Evolutionary conservation across 2,888 invertebrate genomes (phyloP).

Genomic region (Ethmia dodecea): DNA sequence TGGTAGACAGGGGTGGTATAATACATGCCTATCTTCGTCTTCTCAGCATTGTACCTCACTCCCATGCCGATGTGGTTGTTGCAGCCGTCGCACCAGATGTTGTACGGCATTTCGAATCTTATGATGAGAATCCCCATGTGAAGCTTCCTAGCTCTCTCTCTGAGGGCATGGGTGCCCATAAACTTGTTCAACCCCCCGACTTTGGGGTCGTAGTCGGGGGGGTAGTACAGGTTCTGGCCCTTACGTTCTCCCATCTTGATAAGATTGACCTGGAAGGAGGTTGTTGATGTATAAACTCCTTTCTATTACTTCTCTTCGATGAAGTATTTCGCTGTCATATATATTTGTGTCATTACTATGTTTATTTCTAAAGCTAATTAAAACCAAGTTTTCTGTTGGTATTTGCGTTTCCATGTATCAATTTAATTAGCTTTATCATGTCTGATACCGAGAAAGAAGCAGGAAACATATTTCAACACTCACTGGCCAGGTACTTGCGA

Average conservation of each 20-base stretch:
- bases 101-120: constrained; percentile 99
- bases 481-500: too few relatives aligned
- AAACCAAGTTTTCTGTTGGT: too few relatives aligned
- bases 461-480: too few relatives aligned
- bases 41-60: constrained; percentile 97
- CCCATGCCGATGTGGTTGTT: constrained; percentile 99
- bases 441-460: too few relatives aligned
- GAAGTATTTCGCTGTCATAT: too few relatives aligned
- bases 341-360: too few relatives aligned
- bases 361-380: too few relatives aligned
- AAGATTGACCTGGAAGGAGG: not conserved
- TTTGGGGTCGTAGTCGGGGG: constrained; percentile 98
- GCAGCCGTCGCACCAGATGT: constrained; percentile 99
- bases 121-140: constrained; percentile 97
- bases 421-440: too few relatives aligned
- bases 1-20: constrained; percentile 98
- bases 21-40: constrained; percentile 97
- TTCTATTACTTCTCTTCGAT: too few relatives aligned
- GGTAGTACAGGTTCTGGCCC: constrained; percentile 98
- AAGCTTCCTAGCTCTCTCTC: constrained; percentile 97
- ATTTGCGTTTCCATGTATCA: too few relatives aligned
- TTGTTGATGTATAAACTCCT: too few relatives aligned
- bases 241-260: constrained; percentile 96
- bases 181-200: constrained; percentile 97
- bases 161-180: constrained; percentile 94